These are phyloP conservation scores for Aphis gossypii DNA, from an alignment of 1,140 invertebrate species.

Conservation along the genomic window DNA sequence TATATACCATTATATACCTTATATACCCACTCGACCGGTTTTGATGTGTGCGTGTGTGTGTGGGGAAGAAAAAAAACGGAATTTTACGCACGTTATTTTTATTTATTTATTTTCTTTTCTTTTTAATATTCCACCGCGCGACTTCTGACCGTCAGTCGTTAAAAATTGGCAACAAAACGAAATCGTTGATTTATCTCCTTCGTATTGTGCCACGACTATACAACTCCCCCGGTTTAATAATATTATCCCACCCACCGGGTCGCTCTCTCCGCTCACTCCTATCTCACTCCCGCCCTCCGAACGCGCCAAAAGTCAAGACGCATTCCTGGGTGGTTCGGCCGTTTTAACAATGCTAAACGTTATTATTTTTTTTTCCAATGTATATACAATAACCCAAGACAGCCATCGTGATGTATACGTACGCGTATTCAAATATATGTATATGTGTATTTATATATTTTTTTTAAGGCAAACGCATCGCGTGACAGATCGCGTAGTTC, in stretches of 20 bases:
- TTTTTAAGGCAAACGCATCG: background rate
- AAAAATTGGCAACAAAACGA: conserved; percentile 29
- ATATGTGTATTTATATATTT: background rate
- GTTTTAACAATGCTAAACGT: conserved; percentile 1
- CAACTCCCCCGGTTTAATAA: conserved; percentile 10
- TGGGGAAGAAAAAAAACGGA: background rate
- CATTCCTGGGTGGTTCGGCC: conserved; percentile 28
- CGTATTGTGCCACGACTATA: background rate
- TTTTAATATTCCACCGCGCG: background rate
- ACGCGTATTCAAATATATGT: background rate
- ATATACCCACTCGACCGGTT: background rate
- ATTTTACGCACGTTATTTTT: conserved; percentile 28
- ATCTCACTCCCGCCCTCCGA: background rate
- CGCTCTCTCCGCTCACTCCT: background rate
- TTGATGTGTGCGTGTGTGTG: too few species aligned
- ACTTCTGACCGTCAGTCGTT: conserved; percentile 29
- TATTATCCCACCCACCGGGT: conserved; percentile 21
- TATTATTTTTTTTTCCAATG: background rate
- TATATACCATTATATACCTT: background rate
- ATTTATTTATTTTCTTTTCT: background rate
- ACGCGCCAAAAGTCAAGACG: background rate
- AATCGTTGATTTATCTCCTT: conserved; percentile 3
- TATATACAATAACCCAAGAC: background rate
- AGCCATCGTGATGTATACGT: background rate
- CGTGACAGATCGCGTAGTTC: background rate